phyloP scores from a whole-genome alignment of 2,888 invertebrate species.

The Athetis lepigone region DNA sequence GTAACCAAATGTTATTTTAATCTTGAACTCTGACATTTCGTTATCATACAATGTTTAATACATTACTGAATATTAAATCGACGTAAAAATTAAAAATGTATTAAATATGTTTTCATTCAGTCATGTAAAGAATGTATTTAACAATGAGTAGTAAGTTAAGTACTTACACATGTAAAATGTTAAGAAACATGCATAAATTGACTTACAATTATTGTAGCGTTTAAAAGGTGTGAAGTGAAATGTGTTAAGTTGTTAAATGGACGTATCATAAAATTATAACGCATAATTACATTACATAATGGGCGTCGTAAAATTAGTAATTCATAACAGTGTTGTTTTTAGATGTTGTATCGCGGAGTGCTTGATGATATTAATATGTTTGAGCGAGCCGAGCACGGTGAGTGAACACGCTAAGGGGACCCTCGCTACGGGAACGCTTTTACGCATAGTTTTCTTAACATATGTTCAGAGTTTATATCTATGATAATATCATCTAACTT shows the following conservation, averaged over 20 bases:
- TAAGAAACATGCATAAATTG: constrained; percentile 64
- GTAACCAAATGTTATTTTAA: constrained; percentile 60
- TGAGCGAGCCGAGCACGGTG: constrained; percentile 78
- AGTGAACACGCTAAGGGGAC: constrained; percentile 68
- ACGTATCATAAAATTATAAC: constrained; percentile 83
- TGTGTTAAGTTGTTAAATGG: constrained; percentile 80
- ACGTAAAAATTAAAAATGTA: constrained; percentile 27
- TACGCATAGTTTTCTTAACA: constrained; percentile 44
- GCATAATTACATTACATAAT: constrained; percentile 82
- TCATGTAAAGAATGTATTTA: constrained; percentile 29
- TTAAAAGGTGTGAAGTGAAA: constrained; percentile 65
- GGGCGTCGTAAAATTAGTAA: constrained; percentile 84
- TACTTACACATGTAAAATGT: constrained; percentile 51
- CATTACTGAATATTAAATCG: constrained; percentile 42
- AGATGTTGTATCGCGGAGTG: constrained; percentile 84
- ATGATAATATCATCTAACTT: constrained; percentile 17
- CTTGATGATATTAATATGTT: constrained; percentile 85
- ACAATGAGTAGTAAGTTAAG: constrained; percentile 45
- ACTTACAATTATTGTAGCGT: constrained; percentile 57
- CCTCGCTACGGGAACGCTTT: constrained; percentile 43
- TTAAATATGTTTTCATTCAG: constrained; percentile 39
- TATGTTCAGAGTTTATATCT: constrained; percentile 40
- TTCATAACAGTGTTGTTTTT: constrained; percentile 88
- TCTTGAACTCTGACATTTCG: constrained; percentile 57
- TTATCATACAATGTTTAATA: constrained; percentile 53